Evolutionary conservation across 2,888 invertebrate genomes (phyloP), one percentile per base, ranked within the genome.

Genomic region (Anarsia innoxiella): DNA sequence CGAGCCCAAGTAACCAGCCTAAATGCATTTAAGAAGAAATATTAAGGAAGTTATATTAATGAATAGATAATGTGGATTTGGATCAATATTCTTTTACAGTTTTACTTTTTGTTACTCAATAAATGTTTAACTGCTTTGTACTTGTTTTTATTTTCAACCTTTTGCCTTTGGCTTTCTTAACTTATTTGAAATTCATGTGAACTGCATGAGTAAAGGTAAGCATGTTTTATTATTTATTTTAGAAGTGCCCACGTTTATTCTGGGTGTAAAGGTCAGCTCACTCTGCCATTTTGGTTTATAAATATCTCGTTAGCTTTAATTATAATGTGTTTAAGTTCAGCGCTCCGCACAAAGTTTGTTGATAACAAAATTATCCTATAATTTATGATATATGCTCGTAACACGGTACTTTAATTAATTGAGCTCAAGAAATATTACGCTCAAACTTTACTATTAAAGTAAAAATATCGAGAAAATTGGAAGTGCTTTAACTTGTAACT

Each of bases 11-110:
- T 66, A 52, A 56, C 59, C 51, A 61, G 63, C 62, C 57, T 64
- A 55, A 54, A 56, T 75, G 74, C 74, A 79, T 78, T 79, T 75
- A 76, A 42, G 78, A 77, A 77, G 74, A 77, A 48, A 46, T 54
- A 54, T 49, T 39, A 51, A 45, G 48, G 49, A 51, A 51, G 53
- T 57, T 2, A 26, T 23, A 15, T 12, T 15, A 10, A 10, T n/a
- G 11, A 28, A 11, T n/a, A 19, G 12, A 35, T 59, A 68, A 75
- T 75, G 67, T 76, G 75, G 69, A 78, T 77, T 77, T 74, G 72
- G 73, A 74, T 56, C 51, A 44, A 39, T 50, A 15, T 33, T 33
- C 26, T 33, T 25, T 19, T 27, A 35, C 12, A 15, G 34, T 61
- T 68, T 63, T 65, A 64, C 70, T n/a, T 41, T 58, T 71, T 63